These are phyloP conservation scores for Aeoliscus strigatus DNA, from an alignment of 2,797 vertebrate genomes.

Conservation along the genomic window DNA sequence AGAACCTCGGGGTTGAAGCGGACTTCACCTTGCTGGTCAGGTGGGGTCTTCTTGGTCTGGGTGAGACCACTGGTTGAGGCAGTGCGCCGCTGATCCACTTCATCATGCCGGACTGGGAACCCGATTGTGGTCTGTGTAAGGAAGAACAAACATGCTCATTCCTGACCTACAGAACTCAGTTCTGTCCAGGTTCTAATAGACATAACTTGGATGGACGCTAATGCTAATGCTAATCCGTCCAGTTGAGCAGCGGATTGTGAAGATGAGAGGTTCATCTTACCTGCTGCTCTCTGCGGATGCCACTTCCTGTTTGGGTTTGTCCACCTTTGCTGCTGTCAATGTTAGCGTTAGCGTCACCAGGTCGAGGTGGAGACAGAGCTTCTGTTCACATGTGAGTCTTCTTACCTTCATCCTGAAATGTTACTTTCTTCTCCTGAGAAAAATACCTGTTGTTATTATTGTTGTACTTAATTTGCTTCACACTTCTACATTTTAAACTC, in stretches of 20 bases:
- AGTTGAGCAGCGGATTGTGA: too few species aligned
- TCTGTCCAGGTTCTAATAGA: too few species aligned
- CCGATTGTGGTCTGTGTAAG: constrained; percentile 17
- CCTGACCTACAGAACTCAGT: too few species aligned
- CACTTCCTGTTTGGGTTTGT: constrained; percentile 5
- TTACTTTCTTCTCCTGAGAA: constrained; percentile 59
- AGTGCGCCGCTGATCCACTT: constrained; percentile 64
- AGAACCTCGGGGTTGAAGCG: neutral
- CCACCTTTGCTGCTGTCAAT: constrained; percentile 24
- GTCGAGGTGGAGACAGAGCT: too few species aligned
- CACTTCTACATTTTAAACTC: too few species aligned
- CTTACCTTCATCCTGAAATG: constrained; percentile 48
- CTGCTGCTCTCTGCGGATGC: constrained; percentile 13
- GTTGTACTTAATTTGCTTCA: too few species aligned
- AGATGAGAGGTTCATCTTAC: constrained; percentile 39
- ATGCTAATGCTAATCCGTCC: too few species aligned
- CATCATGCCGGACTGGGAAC: constrained; percentile 47
- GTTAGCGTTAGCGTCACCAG: too few species aligned
- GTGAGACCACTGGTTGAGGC: constrained; percentile 56
- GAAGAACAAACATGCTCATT: too few species aligned
- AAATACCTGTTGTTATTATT: neutral
- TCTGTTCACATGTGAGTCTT: accelerated
- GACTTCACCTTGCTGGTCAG: constrained; percentile 26
- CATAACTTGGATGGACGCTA: too few species aligned
- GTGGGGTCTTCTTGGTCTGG: constrained; percentile 11